These are phyloP conservation scores for Xiphorhynchus elegans DNA, from an alignment of 2,113 vertebrate genomes.

Conservation along the genomic window DNA sequence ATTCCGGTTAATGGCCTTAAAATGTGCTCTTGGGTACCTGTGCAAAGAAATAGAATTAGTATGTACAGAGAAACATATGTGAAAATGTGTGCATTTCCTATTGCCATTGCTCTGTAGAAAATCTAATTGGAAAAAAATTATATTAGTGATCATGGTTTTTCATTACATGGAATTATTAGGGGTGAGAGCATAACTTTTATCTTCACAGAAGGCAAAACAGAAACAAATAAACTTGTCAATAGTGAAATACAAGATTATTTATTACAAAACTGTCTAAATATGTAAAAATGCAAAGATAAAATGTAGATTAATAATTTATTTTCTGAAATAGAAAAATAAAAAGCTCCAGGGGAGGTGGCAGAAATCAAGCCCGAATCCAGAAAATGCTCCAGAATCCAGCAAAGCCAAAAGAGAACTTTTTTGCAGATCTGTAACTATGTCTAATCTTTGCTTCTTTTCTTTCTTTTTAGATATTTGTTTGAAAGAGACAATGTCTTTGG, in stretches of 20 bases:
- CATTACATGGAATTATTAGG: neutral
- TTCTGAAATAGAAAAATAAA: neutral
- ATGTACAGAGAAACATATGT: neutral
- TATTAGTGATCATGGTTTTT: neutral
- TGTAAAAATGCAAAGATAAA: neutral
- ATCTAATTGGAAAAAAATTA: neutral
- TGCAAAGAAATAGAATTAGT: neutral
- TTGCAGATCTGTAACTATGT: neutral
- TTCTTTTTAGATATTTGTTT: conserved; percentile 89
- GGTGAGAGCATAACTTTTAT: neutral
- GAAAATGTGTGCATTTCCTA: neutral
- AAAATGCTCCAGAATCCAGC: neutral
- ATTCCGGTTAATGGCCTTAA: neutral
- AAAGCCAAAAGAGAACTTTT: neutral
- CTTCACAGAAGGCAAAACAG: neutral
- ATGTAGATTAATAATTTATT: neutral
- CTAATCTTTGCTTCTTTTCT: conserved; percentile 2
- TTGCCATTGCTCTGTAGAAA: neutral
- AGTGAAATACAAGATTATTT: neutral
- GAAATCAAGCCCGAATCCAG: neutral
- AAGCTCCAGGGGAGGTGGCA: accelerated
- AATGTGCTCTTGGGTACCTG: neutral
- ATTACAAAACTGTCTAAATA: neutral
- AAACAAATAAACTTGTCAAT: neutral
- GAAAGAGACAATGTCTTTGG: conserved; percentile 93